A percentile compares a stretch with the other conserved stretches of the same genome.
Evolutionary conservation across 2,797 vertebrate species (phyloP).

Genomic region (Sebastes miniatus): DNA sequence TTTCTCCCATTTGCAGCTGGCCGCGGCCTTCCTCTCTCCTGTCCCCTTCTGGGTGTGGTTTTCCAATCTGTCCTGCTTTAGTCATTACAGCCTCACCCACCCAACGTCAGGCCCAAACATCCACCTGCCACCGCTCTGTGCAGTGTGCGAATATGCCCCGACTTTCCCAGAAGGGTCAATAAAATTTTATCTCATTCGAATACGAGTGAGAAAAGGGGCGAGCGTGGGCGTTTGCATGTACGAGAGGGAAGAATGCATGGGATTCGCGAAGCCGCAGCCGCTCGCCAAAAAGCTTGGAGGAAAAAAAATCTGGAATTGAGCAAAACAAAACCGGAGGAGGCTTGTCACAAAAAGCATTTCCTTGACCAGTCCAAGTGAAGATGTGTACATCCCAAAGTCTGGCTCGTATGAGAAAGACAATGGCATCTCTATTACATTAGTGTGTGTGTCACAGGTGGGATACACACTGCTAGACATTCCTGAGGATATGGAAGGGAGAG

Average conservation of each 20-base stretch:
- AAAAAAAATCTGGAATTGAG: background rate
- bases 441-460: conserved; percentile 38
- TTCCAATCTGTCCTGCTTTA: conserved; percentile 69
- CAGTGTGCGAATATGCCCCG: background rate
- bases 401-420: conserved; percentile 12
- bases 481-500: conserved; percentile 55
- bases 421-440: conserved; percentile 33
- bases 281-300: background rate
- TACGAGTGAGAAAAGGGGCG: conserved; percentile 31
- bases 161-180: conserved; percentile 51
- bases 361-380: background rate
- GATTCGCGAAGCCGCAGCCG: background rate
- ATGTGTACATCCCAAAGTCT: conserved; percentile 28
- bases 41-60: conserved; percentile 64
- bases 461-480: conserved; percentile 57
- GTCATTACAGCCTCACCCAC: conserved; percentile 56
- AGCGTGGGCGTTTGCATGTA: conserved; percentile 33
- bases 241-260: conserved; percentile 21
- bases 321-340: conserved; percentile 26
- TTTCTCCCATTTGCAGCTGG: conserved; percentile 70
- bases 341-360: conserved; percentile 26
- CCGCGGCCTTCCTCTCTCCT: conserved; percentile 34
- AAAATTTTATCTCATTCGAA: conserved; percentile 51
- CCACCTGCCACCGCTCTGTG: conserved; percentile 36
- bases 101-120: conserved; percentile 33